A percentile compares a stretch with the other conserved stretches of the same genome.
These are phyloP conservation scores for Drosophila anomalata DNA, from an alignment of 2,888 invertebrate genomes.

Conservation along the genomic window DNA sequence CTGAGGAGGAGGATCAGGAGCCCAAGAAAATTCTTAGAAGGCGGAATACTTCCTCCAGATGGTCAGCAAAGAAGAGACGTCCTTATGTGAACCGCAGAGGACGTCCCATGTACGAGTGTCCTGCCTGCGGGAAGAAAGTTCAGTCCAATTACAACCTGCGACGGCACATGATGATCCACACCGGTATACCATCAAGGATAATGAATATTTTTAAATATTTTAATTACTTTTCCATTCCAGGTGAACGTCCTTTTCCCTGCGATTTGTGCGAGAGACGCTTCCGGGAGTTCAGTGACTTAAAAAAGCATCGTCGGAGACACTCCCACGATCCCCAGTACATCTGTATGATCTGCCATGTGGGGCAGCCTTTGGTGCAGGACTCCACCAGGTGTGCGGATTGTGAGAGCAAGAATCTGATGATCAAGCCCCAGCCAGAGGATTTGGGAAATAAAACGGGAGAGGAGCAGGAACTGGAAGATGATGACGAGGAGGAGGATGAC, in stretches of 20 bases:
- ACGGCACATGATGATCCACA: slow-evolving; percentile 84
- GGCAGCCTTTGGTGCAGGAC: slow-evolving; percentile 77
- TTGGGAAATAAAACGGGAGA: slow-evolving; percentile 10
- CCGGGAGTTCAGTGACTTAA: slow-evolving; percentile 83
- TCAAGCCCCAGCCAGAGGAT: slow-evolving; percentile 50
- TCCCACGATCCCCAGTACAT: slow-evolving; percentile 75
- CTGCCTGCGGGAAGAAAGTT: slow-evolving; percentile 82
- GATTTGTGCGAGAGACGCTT: slow-evolving; percentile 83
- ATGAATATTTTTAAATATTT: neutral
- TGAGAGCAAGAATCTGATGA: slow-evolving; percentile 73
- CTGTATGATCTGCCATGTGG: slow-evolving; percentile 82
- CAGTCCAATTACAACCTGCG: slow-evolving; percentile 83
- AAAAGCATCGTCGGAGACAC: slow-evolving; percentile 83
- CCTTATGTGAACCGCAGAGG: slow-evolving; percentile 75
- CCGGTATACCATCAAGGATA: slow-evolving; percentile 66
- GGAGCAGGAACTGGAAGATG: slow-evolving; percentile 29
- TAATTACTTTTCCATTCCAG: slow-evolving; percentile 46
- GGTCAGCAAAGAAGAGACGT: slow-evolving; percentile 44
- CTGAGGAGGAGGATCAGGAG: slow-evolving; percentile 63
- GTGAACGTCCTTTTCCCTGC: slow-evolving; percentile 83
- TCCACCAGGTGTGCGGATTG: slow-evolving; percentile 81
- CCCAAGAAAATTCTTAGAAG: slow-evolving; percentile 39
- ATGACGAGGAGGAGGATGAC: slow-evolving; percentile 29
- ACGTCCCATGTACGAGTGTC: slow-evolving; percentile 81
- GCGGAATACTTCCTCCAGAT: slow-evolving; percentile 48